Evolutionary conservation across 1,140 invertebrate genomes (phyloP).

Genomic region (Drosophila lacertosa): DNA sequence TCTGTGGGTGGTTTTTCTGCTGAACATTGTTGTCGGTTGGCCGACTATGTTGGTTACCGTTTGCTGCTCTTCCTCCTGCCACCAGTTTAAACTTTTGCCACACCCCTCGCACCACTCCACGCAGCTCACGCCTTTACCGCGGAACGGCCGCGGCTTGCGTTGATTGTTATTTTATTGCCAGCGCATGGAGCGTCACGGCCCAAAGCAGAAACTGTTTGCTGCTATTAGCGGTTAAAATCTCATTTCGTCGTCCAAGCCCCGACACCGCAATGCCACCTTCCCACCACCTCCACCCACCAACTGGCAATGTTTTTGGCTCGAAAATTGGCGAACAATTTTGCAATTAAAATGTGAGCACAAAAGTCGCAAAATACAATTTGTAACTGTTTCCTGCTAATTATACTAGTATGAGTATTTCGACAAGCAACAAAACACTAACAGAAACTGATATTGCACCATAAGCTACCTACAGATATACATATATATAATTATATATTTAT

Average conservation of each 20-base stretch:
- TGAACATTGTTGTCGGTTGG: slow-evolving; percentile 35
- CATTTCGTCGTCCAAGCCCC: slow-evolving; percentile 52
- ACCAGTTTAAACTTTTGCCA: background rate
- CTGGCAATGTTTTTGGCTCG: slow-evolving; percentile 5
- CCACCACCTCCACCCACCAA: background rate
- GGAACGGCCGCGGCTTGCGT: slow-evolving; percentile 68
- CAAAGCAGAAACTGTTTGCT: slow-evolving; percentile 75
- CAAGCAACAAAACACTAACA: background rate
- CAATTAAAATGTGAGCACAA: slow-evolving; percentile 51
- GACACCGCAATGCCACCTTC: slow-evolving; percentile 18
- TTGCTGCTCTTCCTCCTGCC: background rate
- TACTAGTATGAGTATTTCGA: slow-evolving; percentile 21
- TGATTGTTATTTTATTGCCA: slow-evolving; percentile 79
- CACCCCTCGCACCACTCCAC: background rate
- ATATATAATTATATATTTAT: too few relatives aligned
- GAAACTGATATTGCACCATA: background rate
- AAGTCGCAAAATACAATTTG: slow-evolving; percentile 46
- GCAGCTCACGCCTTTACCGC: slow-evolving; percentile 35
- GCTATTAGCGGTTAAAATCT: slow-evolving; percentile 76
- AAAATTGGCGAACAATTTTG: slow-evolving; percentile 44
- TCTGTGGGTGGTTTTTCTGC: slow-evolving; percentile 14
- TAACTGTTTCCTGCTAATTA: slow-evolving; percentile 38
- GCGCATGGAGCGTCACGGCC: slow-evolving; percentile 63
- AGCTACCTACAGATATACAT: too few relatives aligned
- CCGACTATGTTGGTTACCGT: slow-evolving; percentile 15